Base-by-base conservation (phyloP, 1,140 invertebrate species). In the Wiebesia pumilae region DNA sequence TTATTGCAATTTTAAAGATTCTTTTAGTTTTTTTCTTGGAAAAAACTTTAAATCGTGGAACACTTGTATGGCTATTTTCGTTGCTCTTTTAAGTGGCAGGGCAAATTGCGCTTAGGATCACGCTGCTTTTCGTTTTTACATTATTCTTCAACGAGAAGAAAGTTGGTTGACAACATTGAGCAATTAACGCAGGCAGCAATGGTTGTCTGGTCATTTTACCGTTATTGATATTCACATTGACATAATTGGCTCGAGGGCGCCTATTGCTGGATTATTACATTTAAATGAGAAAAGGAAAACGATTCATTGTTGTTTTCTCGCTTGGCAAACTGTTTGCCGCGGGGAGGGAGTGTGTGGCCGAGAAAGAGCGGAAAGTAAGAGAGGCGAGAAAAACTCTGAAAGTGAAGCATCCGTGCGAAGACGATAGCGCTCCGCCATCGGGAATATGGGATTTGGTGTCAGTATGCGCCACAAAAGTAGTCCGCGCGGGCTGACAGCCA, bases 361-460 rank as follows among this genome's bases (percentile, higher is more conserved):
- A 24, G 47, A 85, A 81, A 58, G 69, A 30, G 54, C 62, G 27
- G 43, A 58, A 30, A 80, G 43, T 69, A 71, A 54, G 62, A 80
- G 24, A 80, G 16, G 2, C 75, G 58, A 83, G 65, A 67, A 73
- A n/a, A 75, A 65, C 43, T 83, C 73, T 24, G 65, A 82, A 81
- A 86, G 86, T 88, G 84, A 86, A 88, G 87, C 86, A 82, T 89
- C 88, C 87, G 89, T 86, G 89, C 89, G 89, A 88, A 90, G 88
- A 90, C 88, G 89, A 81, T 81, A 75, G 69, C 85, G 75, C 35
- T 58, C 33, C 30, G 51, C n/a, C 58, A 30, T 27, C 83, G 88
- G 21, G 91, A 93, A 94, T 94, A 94, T 94, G 91, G 93, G 90
- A 93, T 94, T 94, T 92, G 93, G 93, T 94, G 93, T 94, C 93